These are phyloP conservation scores for Scaptomyza reducta DNA, from an alignment of 2,888 invertebrate species.

Conservation along the genomic window DNA sequence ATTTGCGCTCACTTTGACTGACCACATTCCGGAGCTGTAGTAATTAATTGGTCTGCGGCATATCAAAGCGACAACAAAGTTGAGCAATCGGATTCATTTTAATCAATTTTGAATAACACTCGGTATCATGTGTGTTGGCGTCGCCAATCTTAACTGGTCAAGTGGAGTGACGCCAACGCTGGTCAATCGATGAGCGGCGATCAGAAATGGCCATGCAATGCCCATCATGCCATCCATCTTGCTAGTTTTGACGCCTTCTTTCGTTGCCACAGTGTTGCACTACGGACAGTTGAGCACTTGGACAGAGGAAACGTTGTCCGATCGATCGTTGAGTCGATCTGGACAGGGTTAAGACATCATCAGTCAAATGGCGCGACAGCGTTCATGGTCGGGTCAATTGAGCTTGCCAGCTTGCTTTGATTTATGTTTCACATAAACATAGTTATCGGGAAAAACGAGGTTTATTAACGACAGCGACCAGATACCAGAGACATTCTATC, in stretches of 20 bases:
- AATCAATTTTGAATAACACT: slow-evolving; percentile 28
- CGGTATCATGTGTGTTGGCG: slow-evolving; percentile 19
- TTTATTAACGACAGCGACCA: neutral
- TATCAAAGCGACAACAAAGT: slow-evolving; percentile 27
- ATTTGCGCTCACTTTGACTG: neutral
- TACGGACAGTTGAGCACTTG: too few species aligned
- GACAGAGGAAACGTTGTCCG: slow-evolving; percentile 8
- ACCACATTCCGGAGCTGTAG: neutral
- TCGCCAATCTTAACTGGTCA: slow-evolving; percentile 33
- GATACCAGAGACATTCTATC: neutral
- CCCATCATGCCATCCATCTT: slow-evolving; percentile 66
- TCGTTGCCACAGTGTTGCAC: slow-evolving; percentile 7
- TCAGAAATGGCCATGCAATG: slow-evolving; percentile 30
- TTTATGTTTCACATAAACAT: slow-evolving; percentile 55
- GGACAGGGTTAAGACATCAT: slow-evolving; percentile 62
- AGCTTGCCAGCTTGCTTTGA: slow-evolving; percentile 56
- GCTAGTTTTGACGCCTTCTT: slow-evolving; percentile 64
- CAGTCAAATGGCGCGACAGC: slow-evolving; percentile 69
- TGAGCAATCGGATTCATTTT: slow-evolving; percentile 19
- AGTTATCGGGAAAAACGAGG: slow-evolving; percentile 30
- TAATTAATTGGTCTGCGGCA: slow-evolving; percentile 25
- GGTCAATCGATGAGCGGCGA: slow-evolving; percentile 36
- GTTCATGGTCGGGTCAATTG: slow-evolving; percentile 62
- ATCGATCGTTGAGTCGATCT: slow-evolving; percentile 53
- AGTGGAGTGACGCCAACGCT: slow-evolving; percentile 34